These are phyloP conservation scores for Vombatus ursinus DNA, from an alignment of 2,113 vertebrate genomes.

Conservation along the genomic window DNA sequence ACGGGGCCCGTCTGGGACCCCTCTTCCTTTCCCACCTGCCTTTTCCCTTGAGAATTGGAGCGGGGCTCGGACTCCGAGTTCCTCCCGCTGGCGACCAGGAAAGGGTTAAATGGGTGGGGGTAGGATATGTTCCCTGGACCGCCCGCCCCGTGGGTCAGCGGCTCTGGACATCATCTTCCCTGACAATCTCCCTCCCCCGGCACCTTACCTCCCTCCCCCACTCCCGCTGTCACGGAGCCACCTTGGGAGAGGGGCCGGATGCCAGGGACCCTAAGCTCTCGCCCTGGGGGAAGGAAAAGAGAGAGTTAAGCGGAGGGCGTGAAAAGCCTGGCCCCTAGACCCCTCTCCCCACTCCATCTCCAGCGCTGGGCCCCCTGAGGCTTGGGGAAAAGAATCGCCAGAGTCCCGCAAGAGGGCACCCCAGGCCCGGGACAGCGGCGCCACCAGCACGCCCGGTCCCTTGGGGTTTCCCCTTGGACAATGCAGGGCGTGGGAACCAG, in stretches of 20 bases:
- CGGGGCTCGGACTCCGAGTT: neutral
- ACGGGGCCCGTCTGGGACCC: neutral
- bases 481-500: slow-evolving; percentile 73
- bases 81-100: neutral
- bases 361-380: neutral
- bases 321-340: slow-evolving; percentile 43
- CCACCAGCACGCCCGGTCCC: neutral
- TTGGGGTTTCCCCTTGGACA: neutral
- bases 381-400: neutral
- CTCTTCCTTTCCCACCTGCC: neutral
- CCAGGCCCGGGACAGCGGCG: neutral
- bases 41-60: too few relatives aligned
- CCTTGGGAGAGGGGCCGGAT: slow-evolving; percentile 62
- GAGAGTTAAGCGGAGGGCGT: slow-evolving; percentile 53
- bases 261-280: slow-evolving; percentile 64
- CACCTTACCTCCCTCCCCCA: neutral
- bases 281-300: slow-evolving; percentile 38
- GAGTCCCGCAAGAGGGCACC: neutral
- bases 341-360: neutral
- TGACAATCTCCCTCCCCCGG: neutral
- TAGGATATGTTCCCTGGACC: slow-evolving; percentile 72
- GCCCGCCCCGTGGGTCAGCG: slow-evolving; percentile 71
- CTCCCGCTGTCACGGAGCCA: slow-evolving; percentile 70
- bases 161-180: slow-evolving; percentile 66
- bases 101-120: slow-evolving; percentile 28